Evolutionary conservation across 2,113 vertebrate genomes (phyloP).

Genomic region (Gopherus flavomarginatus): DNA sequence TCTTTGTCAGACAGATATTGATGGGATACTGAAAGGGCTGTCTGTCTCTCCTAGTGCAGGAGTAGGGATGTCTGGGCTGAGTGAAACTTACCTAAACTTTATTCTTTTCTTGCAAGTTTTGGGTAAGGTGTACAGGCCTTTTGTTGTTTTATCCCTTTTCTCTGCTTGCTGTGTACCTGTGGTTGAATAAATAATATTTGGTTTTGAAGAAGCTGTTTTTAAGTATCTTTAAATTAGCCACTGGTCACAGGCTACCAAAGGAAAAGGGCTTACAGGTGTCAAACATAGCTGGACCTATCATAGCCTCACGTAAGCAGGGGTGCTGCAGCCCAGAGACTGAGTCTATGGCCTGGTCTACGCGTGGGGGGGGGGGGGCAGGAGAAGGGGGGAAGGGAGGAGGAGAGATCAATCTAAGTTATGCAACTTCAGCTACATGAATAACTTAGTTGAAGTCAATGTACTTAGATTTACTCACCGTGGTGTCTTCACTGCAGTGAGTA

Average conservation of each 20-base stretch:
- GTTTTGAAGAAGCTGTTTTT: neutral
- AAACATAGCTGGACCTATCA: neutral
- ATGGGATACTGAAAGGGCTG: neutral
- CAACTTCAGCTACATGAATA: no score
- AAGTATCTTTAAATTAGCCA: neutral
- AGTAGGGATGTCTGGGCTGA: neutral
- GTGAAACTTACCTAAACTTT: neutral
- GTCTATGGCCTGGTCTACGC: no score
- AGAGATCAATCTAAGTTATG: no score
- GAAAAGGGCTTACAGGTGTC: neutral
- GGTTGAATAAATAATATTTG: neutral
- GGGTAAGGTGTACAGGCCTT: neutral
- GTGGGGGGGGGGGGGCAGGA: accelerated
- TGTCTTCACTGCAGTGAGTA: no score
- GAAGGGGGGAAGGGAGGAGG: no score
- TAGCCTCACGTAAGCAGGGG: neutral
- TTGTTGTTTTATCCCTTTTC: neutral
- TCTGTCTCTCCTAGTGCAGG: neutral
- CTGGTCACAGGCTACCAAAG: neutral
- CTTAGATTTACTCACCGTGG: no score
- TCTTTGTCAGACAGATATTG: neutral
- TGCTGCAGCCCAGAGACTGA: neutral
- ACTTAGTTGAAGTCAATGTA: no score
- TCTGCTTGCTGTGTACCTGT: neutral
- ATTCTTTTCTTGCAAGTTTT: neutral